Conservation (phyloP, 2,797 vertebrate species). For the Cossypha polioptera region DNA sequence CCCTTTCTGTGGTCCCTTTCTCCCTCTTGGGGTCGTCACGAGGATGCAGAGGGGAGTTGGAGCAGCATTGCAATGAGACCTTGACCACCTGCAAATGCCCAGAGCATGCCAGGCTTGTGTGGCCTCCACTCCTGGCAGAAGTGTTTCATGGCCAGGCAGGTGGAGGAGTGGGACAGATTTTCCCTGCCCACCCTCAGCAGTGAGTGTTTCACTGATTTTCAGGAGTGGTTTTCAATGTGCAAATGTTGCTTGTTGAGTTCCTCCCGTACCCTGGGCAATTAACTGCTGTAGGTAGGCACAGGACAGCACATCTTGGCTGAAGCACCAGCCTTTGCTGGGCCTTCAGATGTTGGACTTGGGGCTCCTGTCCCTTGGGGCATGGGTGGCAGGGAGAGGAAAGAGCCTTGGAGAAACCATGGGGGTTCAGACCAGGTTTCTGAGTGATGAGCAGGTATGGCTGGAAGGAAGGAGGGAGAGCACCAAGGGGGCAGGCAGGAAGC, state of each 20-base stretch:
- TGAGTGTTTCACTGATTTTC: neutral
- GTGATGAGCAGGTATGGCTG: neutral
- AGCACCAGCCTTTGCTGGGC: neutral
- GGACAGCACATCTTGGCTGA: neutral
- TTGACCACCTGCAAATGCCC: neutral
- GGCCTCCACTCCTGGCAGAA: neutral
- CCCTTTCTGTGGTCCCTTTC: neutral
- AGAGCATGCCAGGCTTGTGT: fast-evolving
- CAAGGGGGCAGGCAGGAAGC: neutral
- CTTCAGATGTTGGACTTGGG: neutral
- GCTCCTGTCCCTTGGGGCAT: neutral
- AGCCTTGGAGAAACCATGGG: neutral
- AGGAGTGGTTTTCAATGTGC: fast-evolving
- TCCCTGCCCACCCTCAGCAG: neutral
- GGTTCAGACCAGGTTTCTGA: neutral
- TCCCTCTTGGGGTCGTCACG: neutral
- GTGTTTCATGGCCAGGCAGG: neutral
- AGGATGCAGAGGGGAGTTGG: neutral
- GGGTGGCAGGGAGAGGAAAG: neutral
- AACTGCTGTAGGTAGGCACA: neutral
- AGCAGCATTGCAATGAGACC: neutral
- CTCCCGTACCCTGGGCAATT: neutral
- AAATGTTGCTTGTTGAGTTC: neutral
- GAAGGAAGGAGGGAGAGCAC: neutral
- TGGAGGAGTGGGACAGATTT: neutral